A percentile compares a stretch with the other conserved stretches of the same genome.
phyloP scores from a whole-genome alignment of 2,113 vertebrate genomes.

The Choloepus hoffmanni region DNA sequence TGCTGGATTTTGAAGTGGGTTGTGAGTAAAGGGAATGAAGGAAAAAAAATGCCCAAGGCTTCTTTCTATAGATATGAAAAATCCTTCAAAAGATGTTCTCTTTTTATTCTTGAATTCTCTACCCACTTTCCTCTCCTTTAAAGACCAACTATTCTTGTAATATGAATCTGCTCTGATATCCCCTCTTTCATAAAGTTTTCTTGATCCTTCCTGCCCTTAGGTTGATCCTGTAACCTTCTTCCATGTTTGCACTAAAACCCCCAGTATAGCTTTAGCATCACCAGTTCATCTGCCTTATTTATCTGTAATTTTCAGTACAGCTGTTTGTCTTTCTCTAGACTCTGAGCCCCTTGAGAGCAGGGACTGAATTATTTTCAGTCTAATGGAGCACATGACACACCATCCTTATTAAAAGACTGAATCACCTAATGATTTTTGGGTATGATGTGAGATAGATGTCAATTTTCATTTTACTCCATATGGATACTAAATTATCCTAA shows the following conservation, averaged over 20 bases:
- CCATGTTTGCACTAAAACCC: fast-evolving
- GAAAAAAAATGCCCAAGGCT: background rate
- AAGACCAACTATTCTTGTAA: background rate
- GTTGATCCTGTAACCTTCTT: background rate
- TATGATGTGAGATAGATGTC: slow-evolving; percentile 4
- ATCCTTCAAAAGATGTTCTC: background rate
- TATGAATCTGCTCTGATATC: background rate
- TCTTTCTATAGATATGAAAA: background rate
- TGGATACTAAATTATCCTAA: slow-evolving; percentile 47
- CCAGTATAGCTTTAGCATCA: background rate
- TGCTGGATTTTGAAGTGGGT: slow-evolving; percentile 28
- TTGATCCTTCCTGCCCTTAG: background rate
- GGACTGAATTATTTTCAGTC: background rate
- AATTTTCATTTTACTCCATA: slow-evolving; percentile 37
- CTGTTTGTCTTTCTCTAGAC: slow-evolving; percentile 12
- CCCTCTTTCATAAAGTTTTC: background rate
- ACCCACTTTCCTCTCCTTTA: background rate
- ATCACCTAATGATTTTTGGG: slow-evolving; percentile 44
- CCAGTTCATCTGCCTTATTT: background rate
- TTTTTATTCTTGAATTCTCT: background rate
- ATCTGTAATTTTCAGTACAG: background rate
- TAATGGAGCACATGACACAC: background rate
- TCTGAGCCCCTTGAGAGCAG: background rate
- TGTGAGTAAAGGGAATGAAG: slow-evolving; percentile 30
- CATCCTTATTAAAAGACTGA: slow-evolving; percentile 40